Base-by-base conservation (phyloP, 2,113 vertebrate genomes). In the Cavia aperea region DNA sequence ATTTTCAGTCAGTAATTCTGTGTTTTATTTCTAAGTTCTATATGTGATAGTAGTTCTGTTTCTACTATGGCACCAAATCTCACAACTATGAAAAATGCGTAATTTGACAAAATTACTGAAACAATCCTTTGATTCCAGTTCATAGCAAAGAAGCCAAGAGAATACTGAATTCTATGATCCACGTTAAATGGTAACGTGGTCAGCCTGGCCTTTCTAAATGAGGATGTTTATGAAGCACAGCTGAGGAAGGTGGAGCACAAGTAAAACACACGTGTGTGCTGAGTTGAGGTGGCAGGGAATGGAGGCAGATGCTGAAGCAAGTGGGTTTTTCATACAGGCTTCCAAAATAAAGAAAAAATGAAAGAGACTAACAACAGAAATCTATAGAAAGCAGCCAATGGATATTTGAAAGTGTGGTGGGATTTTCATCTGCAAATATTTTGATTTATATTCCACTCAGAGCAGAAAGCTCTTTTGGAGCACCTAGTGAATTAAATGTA, bases 211-310 rank as follows among this genome's bases (percentile, higher is more conserved):
- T 84, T 83, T 43, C 46, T 70, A 5, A 29, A 21, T 31, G 16
- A 7, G 70, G n/a, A 4, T 31, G 23, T 16, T 13, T 39, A 49
- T 70, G 23, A 7, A 26, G 12, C 43, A 81, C 19, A 33, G 13
- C 54, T 14, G 4, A 92, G 31, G 16, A 63, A 46, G n/a, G 7
- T 5, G 4, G 16, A 75, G 13, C 11, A 65, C 9, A 79, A 43
- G 29, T 1, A 91, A 1, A 63, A 23, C 29, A 39, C n/a, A 43
- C 12, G 23, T 6, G 72, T 29, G 0, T 0, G 5, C 1, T 63
- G 49, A 18, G 11, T 46, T 49, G 23, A 90, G 14, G 46, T 46
- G 24, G 46, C 15, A 78, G 33, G 83, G 1, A 65, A 81, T 7
- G 10, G 18, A 83, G 14, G 54, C 19, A 82, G 7, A 24, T 23